phyloP scores from a whole-genome alignment of 2,888 invertebrate species.

The Pandemis cinnamomeana region DNA sequence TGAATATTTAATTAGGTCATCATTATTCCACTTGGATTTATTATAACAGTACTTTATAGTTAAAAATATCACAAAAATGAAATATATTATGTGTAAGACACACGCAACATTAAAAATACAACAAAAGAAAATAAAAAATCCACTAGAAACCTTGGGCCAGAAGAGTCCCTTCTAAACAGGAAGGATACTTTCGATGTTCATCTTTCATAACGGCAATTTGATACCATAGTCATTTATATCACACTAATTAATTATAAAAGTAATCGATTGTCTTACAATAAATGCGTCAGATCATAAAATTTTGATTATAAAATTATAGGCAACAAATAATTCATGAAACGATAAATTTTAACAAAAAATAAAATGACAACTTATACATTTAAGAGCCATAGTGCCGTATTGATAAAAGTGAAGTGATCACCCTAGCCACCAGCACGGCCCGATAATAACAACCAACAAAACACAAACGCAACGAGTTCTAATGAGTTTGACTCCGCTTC shows the following conservation, averaged over 20 bases:
- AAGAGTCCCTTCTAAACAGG: constrained; percentile 84
- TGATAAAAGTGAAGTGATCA: constrained; percentile 82
- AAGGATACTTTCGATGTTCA: constrained; percentile 86
- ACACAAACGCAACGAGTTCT: constrained; percentile 75
- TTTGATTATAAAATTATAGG: constrained; percentile 82
- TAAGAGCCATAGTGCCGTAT: constrained; percentile 82
- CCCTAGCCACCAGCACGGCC: constrained; percentile 63
- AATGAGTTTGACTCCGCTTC: constrained; percentile 83
- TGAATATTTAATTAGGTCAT: constrained; percentile 85
- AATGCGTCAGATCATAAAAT: constrained; percentile 85
- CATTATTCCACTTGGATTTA: constrained; percentile 84
- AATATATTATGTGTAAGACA: constrained; percentile 86
- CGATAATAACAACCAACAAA: constrained; percentile 73
- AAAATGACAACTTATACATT: constrained; percentile 80
- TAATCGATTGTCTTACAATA: constrained; percentile 85
- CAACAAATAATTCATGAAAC: constrained; percentile 83
- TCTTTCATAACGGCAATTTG: constrained; percentile 83
- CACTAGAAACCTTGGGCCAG: constrained; percentile 84
- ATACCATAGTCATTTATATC: constrained; percentile 83
- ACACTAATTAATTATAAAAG: constrained; percentile 85
- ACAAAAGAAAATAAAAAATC: constrained; percentile 84
- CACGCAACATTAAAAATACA: constrained; percentile 85
- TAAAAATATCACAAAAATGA: constrained; percentile 86
- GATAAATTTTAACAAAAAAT: constrained; percentile 82
- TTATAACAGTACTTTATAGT: constrained; percentile 85